Conservation (phyloP, 2,888 invertebrate species). For the Chaetoderma sp. region DNA sequence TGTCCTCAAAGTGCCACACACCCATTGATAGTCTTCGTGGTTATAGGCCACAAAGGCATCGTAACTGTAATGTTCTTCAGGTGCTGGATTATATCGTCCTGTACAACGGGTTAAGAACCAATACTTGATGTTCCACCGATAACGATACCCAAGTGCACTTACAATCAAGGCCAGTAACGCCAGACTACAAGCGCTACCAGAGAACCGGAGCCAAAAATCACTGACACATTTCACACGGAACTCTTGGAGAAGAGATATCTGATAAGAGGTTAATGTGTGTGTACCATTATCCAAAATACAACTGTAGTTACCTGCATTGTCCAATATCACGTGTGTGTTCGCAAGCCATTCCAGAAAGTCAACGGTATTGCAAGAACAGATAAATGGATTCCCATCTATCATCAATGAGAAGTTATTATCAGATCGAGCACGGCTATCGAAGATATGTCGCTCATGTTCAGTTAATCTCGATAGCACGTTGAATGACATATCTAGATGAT, state of each 20-base stretch:
- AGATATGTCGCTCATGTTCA: too few species aligned
- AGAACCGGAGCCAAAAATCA: not conserved
- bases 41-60: slow-evolving; percentile 10
- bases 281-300: not conserved
- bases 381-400: not conserved
- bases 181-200: not conserved
- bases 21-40: not conserved
- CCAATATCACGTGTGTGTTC: not conserved
- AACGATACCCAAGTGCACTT: not conserved
- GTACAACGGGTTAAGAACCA: not conserved
- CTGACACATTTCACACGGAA: not conserved
- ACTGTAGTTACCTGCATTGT: not conserved
- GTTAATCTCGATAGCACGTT: too few species aligned
- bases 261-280: too few species aligned
- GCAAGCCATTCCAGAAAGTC: not conserved
- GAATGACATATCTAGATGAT: too few species aligned
- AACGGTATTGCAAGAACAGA: not conserved
- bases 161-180: not conserved
- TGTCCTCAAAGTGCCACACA: not conserved
- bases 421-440: too few species aligned
- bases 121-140: not conserved
- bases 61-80: not conserved
- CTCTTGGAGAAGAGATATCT: not conserved
- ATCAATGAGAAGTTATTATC: not conserved
- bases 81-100: not conserved